Base-by-base conservation (phyloP, 2,888 invertebrate species). In the Eupsilia transversa region DNA sequence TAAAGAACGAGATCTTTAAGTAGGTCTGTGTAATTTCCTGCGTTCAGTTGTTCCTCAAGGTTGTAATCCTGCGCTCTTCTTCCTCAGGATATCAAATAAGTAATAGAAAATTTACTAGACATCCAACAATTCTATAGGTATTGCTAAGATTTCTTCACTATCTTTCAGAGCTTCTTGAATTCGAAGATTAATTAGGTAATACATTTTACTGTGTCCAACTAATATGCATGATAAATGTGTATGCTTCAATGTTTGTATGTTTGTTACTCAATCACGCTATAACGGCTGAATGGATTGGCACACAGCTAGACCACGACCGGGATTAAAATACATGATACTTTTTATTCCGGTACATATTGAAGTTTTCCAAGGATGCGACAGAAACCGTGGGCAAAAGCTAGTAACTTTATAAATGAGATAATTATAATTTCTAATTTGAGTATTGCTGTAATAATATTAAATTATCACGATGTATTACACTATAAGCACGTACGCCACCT, bases 71-170 rank as follows among this genome's bases (percentile, higher is more conserved):
- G 43, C n/a, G 3, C 35, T 61, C 57, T 27, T 5, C 41, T 14
- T 79, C 23, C 41, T 20, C n/a, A 43, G 57, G 52, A 77, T 80
- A 77, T 80, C 12, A 80, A 77, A 73, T 64, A 80, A 12, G 27
- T 80, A 63, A 80, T 77, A 17, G 43, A 73, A 38, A 79, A 63
- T 72, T n/a, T 30, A 27, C n/a, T 41, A 71, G 14, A n/a, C 23
- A 70, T 72, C 41, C 56, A 14, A 56, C 35, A 41, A 14, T 33
- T 41, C 68, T 6, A 41, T 6, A 54, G 3, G 3, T 41, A 4
- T 30, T 33, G 10, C n/a, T n/a, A 23, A 46, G 30, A 63, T 46
- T 75, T 41, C 17, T 30, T 43, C 20, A 76, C 38, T 43, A 30
- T 54, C 7, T 54, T 61, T 43, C 2, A 52, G 23, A 75, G 23